Conservation (phyloP, 2,113 vertebrate genomes). For the Ginglymostoma cirratum region DNA sequence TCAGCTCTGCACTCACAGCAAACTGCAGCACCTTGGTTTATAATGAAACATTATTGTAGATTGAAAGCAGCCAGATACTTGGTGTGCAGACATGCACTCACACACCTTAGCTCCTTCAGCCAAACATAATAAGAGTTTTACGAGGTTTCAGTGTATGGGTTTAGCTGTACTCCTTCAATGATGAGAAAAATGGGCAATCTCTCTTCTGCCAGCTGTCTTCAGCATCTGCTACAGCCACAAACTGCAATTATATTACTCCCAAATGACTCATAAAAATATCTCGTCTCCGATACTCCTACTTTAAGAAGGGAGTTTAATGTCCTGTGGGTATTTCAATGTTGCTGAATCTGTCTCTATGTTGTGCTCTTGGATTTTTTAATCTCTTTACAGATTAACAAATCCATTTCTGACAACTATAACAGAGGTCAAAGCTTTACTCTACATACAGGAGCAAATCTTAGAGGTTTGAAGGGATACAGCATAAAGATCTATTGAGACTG, state of each 20-base stretch:
- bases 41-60: background rate
- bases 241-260: constrained; percentile 78
- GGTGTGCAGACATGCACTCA: background rate
- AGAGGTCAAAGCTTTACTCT: constrained; percentile 36
- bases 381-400: constrained; percentile 29
- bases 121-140: constrained; percentile 37
- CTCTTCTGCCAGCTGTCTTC: constrained; percentile 82
- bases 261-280: constrained; percentile 81
- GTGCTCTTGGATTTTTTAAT: constrained; percentile 52
- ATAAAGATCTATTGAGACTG: background rate
- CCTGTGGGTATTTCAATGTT: constrained; percentile 59
- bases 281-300: constrained; percentile 75
- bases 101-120: constrained; percentile 37
- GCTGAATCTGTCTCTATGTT: constrained; percentile 54
- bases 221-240: constrained; percentile 80
- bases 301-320: constrained; percentile 75
- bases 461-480: background rate
- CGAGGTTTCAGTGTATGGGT: constrained; percentile 42
- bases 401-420: constrained; percentile 13
- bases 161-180: constrained; percentile 51
- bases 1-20: background rate
- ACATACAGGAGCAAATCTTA: background rate
- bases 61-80: background rate
- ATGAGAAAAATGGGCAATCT: constrained; percentile 52
- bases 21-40: background rate